These are phyloP conservation scores for Helicoverpa armigera DNA, from an alignment of 1,140 invertebrate species.

Conservation along the genomic window DNA sequence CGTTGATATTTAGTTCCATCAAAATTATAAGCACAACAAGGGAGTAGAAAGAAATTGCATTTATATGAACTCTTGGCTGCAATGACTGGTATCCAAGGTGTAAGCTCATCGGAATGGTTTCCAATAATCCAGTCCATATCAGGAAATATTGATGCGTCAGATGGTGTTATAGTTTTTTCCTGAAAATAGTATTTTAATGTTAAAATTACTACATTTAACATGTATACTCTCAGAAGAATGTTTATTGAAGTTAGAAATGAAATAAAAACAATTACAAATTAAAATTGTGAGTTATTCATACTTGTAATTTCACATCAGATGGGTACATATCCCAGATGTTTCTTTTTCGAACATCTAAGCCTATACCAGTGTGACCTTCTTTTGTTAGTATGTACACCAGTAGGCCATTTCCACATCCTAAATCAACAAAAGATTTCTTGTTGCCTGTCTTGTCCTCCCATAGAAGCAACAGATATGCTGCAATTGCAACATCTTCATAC, in stretches of 20 bases:
- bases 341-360: slow-evolving; percentile 95
- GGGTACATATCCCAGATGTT: slow-evolving; percentile 96
- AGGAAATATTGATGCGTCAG: slow-evolving; percentile 90
- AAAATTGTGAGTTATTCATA: slow-evolving; percentile 57
- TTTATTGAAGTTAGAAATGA: too few species aligned
- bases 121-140: slow-evolving; percentile 98
- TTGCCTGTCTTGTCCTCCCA: slow-evolving; percentile 88
- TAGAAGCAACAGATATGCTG: slow-evolving; percentile 94
- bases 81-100: slow-evolving; percentile 98
- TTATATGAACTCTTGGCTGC: slow-evolving; percentile 90
- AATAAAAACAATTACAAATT: slow-evolving; percentile 8
- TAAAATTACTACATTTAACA: too few species aligned
- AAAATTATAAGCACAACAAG: slow-evolving; percentile 98
- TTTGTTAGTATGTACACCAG: slow-evolving; percentile 95
- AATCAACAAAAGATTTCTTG: slow-evolving; percentile 94
- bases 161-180: slow-evolving; percentile 90
- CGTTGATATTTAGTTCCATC: slow-evolving; percentile 94
- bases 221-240: too few species aligned
- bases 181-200: slow-evolving; percentile 57
- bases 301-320: slow-evolving; percentile 77
- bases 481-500: slow-evolving; percentile 98
- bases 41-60: slow-evolving; percentile 95
- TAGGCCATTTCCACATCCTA: slow-evolving; percentile 99
- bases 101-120: slow-evolving; percentile 99
- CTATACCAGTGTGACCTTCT: slow-evolving; percentile 95